These are phyloP conservation scores for Lomographa bimaculata DNA, from an alignment of 2,888 invertebrate species.

Conservation along the genomic window DNA sequence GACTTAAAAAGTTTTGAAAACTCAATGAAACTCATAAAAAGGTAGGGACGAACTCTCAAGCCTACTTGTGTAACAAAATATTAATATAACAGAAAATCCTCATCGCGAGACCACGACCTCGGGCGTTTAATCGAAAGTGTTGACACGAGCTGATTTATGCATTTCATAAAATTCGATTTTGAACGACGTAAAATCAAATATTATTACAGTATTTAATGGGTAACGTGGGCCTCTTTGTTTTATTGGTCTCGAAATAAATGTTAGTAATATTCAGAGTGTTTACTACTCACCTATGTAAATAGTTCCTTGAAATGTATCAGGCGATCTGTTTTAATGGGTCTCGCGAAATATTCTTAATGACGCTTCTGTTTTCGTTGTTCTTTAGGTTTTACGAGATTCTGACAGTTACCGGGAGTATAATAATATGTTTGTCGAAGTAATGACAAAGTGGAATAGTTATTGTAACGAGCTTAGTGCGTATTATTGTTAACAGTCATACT, in stretches of 20 bases:
- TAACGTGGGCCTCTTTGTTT: conserved; percentile 60
- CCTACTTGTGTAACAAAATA: no score
- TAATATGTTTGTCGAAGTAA: conserved; percentile 6
- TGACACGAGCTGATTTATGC: conserved; percentile 76
- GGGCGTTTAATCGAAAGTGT: conserved; percentile 75
- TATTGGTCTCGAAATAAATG: conserved; percentile 58
- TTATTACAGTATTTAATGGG: conserved; percentile 62
- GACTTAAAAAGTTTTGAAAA: no score
- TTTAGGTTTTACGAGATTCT: conserved; percentile 14
- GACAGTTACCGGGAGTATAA: conserved; percentile 5
- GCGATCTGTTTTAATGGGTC: conserved; percentile 19
- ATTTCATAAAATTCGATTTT: conserved; percentile 62
- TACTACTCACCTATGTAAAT: conserved; percentile 29
- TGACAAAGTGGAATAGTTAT: no score
- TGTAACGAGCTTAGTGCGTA: no score
- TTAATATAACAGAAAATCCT: no score
- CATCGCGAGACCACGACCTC: no score
- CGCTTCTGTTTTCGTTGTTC: conserved; percentile 20
- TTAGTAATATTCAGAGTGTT: conserved; percentile 35
- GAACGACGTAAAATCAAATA: conserved; percentile 69
- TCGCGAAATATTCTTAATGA: conserved; percentile 21
- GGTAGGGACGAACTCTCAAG: no score
- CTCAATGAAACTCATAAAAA: no score
- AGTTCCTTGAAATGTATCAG: conserved; percentile 26
- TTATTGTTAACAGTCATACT: no score